Evolutionary conservation across 1,140 invertebrate species (phyloP).

Genomic region (Metaphire vulgaris): DNA sequence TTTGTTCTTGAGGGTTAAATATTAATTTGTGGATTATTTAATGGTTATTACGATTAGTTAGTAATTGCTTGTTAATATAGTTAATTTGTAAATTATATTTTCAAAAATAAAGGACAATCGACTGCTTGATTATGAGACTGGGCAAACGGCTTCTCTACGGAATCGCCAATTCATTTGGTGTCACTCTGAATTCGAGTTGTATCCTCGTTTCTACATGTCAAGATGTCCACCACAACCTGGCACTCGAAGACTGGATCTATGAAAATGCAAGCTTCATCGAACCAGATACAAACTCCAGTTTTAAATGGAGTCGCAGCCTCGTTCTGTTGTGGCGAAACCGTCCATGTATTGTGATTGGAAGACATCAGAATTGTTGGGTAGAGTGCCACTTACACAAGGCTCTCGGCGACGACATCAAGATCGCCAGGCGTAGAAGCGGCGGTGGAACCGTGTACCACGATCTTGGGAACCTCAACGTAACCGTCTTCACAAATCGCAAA

Average conservation of each 20-base stretch:
- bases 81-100: too few relatives aligned
- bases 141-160: not conserved
- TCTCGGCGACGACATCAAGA: constrained; percentile 58
- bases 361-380: constrained; percentile 93
- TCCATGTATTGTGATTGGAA: constrained; percentile 87
- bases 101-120: not conserved
- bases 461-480: constrained; percentile 81
- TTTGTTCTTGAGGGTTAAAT: too few relatives aligned
- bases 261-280: constrained; percentile 68
- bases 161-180: not conserved
- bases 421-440: constrained; percentile 86
- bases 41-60: not conserved
- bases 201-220: constrained; percentile 69
- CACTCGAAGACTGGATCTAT: constrained; percentile 91
- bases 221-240: constrained; percentile 82
- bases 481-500: constrained; percentile 74
- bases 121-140: not conserved
- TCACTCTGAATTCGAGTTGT: not conserved
- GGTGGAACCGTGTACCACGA: constrained; percentile 96
- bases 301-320: constrained; percentile 69
- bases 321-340: constrained; percentile 78
- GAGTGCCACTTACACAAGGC: constrained; percentile 67
- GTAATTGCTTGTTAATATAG: not conserved
- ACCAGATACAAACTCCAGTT: constrained; percentile 32
- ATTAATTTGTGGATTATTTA: too few relatives aligned